phyloP scores from a whole-genome alignment of 2,113 vertebrate species.

The Ginglymostoma cirratum region DNA sequence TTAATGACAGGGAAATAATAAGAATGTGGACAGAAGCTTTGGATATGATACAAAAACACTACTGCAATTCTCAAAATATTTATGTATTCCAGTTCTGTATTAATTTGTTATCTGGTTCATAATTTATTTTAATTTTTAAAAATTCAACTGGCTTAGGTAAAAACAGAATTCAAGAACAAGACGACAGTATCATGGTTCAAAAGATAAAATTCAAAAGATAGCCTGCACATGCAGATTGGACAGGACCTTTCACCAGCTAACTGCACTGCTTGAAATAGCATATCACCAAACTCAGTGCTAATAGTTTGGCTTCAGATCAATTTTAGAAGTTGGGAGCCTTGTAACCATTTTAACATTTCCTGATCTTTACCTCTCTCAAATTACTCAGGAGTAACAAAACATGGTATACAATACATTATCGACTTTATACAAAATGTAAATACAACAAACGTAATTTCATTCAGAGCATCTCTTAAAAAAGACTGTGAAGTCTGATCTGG shows the following conservation, averaged over 20 bases:
- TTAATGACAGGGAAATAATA: background rate
- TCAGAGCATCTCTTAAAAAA: background rate
- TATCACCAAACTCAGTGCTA: background rate
- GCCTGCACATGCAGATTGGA: conserved; percentile 14
- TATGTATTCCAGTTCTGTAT: background rate
- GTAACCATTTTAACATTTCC: background rate
- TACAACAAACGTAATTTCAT: background rate
- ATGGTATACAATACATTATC: background rate
- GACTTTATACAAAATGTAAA: background rate
- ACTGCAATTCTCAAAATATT: background rate
- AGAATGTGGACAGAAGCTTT: background rate
- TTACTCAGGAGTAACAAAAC: background rate
- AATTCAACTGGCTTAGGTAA: background rate
- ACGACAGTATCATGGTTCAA: background rate
- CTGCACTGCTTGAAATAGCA: background rate
- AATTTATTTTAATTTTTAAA: background rate
- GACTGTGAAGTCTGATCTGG: conserved; percentile 9
- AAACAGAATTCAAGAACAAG: background rate
- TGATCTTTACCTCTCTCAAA: background rate
- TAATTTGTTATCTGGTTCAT: background rate
- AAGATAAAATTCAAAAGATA: background rate
- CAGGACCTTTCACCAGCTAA: background rate
- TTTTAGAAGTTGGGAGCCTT: background rate
- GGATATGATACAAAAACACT: background rate
- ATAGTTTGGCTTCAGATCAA: background rate